Conservation (phyloP, 2,797 vertebrate genomes). For the Mormyrops attenuatus region DNA sequence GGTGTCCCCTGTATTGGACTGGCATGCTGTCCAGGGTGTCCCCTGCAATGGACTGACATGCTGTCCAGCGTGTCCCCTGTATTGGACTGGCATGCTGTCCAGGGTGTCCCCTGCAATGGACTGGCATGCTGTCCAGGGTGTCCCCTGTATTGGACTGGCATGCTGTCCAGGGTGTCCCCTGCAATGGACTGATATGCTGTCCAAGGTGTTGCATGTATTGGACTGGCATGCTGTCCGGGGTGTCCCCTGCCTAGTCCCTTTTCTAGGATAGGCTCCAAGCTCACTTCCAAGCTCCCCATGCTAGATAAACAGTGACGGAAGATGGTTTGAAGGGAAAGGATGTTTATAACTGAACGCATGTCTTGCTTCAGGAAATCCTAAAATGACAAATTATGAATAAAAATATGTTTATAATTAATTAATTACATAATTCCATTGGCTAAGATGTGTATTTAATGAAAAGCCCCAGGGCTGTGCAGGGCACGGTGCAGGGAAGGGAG, state of each 20-base stretch:
- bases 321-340: not conserved
- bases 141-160: no score
- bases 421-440: not conserved
- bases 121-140: no score
- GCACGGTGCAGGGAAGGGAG: not conserved
- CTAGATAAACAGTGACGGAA: not conserved
- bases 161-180: no score
- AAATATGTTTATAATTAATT: not conserved
- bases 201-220: no score
- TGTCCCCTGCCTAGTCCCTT: not conserved
- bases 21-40: no score
- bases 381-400: not conserved
- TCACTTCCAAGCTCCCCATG: not conserved
- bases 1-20: no score
- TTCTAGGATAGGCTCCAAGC: not conserved
- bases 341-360: not conserved
- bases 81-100: no score
- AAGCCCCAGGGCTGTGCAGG: not conserved
- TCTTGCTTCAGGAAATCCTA: not conserved
- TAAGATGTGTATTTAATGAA: not conserved
- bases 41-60: no score
- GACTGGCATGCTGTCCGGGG: no score
- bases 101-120: no score
- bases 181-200: no score
- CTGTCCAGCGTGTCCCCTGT: no score